Evolutionary conservation across 37 sponge, comb jelly and placozoan species (phyloP).

Genomic region (Tethya wilhelma): DNA sequence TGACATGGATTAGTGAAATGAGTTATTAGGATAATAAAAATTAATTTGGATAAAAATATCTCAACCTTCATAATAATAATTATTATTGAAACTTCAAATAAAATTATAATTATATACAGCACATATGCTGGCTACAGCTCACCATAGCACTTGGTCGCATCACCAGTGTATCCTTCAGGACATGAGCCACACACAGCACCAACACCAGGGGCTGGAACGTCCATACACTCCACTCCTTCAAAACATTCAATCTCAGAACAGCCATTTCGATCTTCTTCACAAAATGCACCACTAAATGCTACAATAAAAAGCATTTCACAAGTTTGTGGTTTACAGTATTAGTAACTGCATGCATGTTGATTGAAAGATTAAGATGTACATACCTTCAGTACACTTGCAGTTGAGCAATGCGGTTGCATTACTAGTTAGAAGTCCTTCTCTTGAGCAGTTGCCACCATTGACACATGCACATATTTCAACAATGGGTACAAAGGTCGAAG

Average conservation of each 20-base stretch:
- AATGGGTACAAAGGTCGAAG: slow-evolving; percentile 4
- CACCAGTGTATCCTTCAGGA: slow-evolving; percentile 31
- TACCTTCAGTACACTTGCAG: slow-evolving; percentile 41
- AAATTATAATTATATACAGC: too few relatives aligned
- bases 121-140: too few relatives aligned
- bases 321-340: background rate
- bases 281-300: slow-evolving; percentile 36
- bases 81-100: too few relatives aligned
- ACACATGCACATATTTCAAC: slow-evolving; percentile 45
- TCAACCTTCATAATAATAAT: background rate
- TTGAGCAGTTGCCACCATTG: slow-evolving; percentile 55
- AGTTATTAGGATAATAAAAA: too few relatives aligned
- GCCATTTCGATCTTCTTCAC: slow-evolving; percentile 54
- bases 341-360: background rate
- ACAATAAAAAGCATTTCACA: background rate
- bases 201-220: slow-evolving; percentile 28
- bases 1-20: too few relatives aligned
- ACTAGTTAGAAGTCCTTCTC: slow-evolving; percentile 7
- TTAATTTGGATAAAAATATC: background rate
- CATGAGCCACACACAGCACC: slow-evolving; percentile 50
- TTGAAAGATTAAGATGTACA: background rate
- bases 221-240: slow-evolving; percentile 27
- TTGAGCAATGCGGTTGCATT: slow-evolving; percentile 1
- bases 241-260: slow-evolving; percentile 47
- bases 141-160: slow-evolving; percentile 36